phyloP scores from a whole-genome alignment of 2,797 vertebrate genomes.

The Tachyglossus aculeatus region DNA sequence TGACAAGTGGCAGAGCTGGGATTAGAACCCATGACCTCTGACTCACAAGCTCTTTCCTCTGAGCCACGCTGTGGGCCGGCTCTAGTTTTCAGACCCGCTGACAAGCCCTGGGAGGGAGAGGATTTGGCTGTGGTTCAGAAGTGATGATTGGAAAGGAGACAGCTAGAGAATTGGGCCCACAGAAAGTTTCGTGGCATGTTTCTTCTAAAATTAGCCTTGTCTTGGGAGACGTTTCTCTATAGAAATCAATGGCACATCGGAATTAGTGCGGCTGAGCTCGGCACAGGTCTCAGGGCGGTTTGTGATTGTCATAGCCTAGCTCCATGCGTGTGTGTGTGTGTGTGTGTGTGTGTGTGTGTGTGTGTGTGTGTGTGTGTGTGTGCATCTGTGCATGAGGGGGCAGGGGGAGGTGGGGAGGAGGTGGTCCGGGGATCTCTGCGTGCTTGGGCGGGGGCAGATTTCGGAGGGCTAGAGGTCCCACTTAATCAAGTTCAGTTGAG shows the following conservation, averaged over 20 bases:
- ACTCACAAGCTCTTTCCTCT: no score
- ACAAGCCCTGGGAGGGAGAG: no score
- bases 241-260: constrained; percentile 61
- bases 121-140: no score
- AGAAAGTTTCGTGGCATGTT: constrained; percentile 64
- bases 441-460: background rate
- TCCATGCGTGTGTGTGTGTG: background rate
- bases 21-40: no score
- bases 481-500: no score
- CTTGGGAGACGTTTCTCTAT: constrained; percentile 60
- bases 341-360: background rate
- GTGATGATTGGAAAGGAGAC: constrained; percentile 40
- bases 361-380: background rate
- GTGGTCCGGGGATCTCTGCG: background rate
- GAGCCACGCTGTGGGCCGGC: no score
- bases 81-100: no score
- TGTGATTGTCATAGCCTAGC: constrained; percentile 35
- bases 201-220: constrained; percentile 64
- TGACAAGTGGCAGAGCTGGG: no score
- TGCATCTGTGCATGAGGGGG: background rate
- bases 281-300: constrained; percentile 10
- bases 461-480: no score
- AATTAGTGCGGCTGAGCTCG: constrained; percentile 2
- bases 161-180: constrained; percentile 58
- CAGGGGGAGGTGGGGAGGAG: background rate